Conservation (phyloP, 2,888 invertebrate species). For the Conchocele bisecta region DNA sequence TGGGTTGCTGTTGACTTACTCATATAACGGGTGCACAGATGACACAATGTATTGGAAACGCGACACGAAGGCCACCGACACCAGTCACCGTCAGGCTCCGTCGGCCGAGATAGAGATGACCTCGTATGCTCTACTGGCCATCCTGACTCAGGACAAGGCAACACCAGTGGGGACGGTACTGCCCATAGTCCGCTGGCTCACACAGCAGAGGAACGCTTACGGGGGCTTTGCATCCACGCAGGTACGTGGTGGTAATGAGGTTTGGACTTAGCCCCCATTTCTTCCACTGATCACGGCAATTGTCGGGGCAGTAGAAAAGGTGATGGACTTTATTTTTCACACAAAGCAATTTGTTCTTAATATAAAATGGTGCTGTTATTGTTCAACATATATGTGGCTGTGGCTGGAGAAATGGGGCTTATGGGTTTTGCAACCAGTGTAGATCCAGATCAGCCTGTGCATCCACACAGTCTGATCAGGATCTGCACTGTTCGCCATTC, state of each 20-base stretch:
- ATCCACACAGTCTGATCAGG: no score
- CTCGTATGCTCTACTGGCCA: slow-evolving; percentile 92
- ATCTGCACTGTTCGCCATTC: no score
- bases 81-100: slow-evolving; percentile 84
- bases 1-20: no score
- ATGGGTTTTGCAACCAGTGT: no score
- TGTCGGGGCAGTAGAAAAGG: background rate
- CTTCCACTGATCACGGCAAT: no score
- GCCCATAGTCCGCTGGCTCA: slow-evolving; percentile 89
- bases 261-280: no score
- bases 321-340: background rate
- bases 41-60: slow-evolving; percentile 93
- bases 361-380: no score
- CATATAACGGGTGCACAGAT: no score
- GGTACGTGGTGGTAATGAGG: slow-evolving; percentile 68
- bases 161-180: slow-evolving; percentile 80
- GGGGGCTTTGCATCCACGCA: slow-evolving; percentile 82
- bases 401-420: no score
- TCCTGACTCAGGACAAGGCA: slow-evolving; percentile 83
- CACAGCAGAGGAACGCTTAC: slow-evolving; percentile 88
- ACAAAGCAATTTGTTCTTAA: background rate
- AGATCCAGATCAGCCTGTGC: no score
- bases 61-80: slow-evolving; percentile 52
- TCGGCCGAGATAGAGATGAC: slow-evolving; percentile 93
- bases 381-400: no score